phyloP scores from a whole-genome alignment of 2,797 vertebrate species.

The Sebastes miniatus region DNA sequence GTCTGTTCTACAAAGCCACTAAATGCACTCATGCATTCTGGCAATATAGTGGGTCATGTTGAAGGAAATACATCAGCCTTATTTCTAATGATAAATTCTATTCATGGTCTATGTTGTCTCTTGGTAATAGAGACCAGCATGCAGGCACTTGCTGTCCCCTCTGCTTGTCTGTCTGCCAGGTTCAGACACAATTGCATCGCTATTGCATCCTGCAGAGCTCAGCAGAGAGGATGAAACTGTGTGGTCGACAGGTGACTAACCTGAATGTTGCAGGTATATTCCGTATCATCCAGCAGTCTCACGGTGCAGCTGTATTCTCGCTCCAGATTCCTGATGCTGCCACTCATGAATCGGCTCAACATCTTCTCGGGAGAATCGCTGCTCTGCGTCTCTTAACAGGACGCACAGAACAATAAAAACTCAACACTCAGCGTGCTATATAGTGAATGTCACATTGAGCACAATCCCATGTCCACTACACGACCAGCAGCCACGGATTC shows the following conservation, averaged over 20 bases:
- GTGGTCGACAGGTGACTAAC: slow-evolving; percentile 82
- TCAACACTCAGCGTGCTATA: slow-evolving; percentile 63
- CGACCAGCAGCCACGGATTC: slow-evolving; percentile 59
- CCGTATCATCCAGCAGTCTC: slow-evolving; percentile 96
- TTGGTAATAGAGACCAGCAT: slow-evolving; percentile 8
- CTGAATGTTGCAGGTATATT: slow-evolving; percentile 98
- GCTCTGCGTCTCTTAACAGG: slow-evolving; percentile 63
- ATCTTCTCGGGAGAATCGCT: slow-evolving; percentile 86
- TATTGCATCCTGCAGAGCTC: neutral
- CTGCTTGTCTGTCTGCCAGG: slow-evolving; percentile 29
- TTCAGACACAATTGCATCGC: slow-evolving; percentile 51
- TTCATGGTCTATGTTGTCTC: neutral
- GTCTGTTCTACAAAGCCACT: slow-evolving; percentile 21
- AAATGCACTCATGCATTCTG: slow-evolving; percentile 1
- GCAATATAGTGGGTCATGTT: slow-evolving; percentile 5
- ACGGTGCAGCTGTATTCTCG: slow-evolving; percentile 97
- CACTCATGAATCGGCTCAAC: slow-evolving; percentile 98
- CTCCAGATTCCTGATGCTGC: slow-evolving; percentile 97
- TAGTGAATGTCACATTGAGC: slow-evolving; percentile 78
- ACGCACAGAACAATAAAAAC: slow-evolving; percentile 81
- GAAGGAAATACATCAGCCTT: neutral
- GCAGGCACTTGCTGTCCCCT: slow-evolving; percentile 22
- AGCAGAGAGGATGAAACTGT: neutral
- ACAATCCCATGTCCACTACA: slow-evolving; percentile 59
- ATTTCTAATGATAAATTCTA: neutral